Conservation (phyloP, 2,113 vertebrate genomes). For the Paramisgurnus dabryanus region DNA sequence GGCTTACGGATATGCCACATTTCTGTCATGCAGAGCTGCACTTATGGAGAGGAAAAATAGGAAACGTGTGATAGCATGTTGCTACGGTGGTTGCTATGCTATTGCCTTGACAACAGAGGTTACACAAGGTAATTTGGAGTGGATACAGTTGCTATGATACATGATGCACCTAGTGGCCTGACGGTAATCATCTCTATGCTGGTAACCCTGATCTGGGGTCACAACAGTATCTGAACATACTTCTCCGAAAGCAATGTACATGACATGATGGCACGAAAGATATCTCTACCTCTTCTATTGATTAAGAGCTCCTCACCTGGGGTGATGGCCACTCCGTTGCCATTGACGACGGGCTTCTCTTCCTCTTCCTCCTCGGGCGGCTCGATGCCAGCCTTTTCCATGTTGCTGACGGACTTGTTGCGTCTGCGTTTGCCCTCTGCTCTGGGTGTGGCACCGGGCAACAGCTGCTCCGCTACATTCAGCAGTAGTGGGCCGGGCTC, state of each 20-base stretch:
- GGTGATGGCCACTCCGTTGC: conserved; percentile 85
- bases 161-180: conserved; percentile 40
- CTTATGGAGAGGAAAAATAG: conserved; percentile 15
- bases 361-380: conserved; percentile 94
- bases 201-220: conserved; percentile 29
- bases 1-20: not conserved
- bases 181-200: conserved; percentile 14
- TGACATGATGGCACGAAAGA: not conserved
- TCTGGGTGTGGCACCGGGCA: conserved; percentile 91
- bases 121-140: conserved; percentile 35
- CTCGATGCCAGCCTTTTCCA: conserved; percentile 95
- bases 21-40: not conserved
- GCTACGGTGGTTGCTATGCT: conserved; percentile 58
- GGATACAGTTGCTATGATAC: conserved; percentile 47
- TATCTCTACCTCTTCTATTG: not conserved
- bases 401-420: conserved; percentile 98
- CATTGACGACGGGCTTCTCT: conserved; percentile 90
- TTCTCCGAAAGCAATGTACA: not conserved
- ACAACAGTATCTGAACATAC: conserved; percentile 10
- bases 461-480: conserved; percentile 95
- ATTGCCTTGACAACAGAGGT: conserved; percentile 39
- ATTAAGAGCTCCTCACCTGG: conserved; percentile 66
- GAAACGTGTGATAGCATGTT: conserved; percentile 48
- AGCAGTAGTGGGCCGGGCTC: conserved; percentile 89
- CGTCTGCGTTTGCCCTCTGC: conserved; percentile 93